phyloP scores from a whole-genome alignment of 2,113 vertebrate genomes.

The Phocoena phocoena region DNA sequence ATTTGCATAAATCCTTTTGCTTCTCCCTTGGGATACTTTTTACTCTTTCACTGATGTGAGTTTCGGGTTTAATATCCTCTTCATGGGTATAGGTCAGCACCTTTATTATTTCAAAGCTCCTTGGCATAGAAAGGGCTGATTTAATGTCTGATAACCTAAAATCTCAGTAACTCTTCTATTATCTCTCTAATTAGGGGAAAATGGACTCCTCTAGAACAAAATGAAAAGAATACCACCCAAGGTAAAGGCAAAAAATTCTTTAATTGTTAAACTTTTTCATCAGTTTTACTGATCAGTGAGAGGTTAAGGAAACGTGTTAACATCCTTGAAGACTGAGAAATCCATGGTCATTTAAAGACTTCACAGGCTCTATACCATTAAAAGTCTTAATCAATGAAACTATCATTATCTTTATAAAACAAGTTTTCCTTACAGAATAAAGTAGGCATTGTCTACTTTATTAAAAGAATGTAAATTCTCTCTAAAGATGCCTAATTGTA shows the following conservation, averaged over 20 bases:
- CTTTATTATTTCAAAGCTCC: not conserved
- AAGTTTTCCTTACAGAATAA: not conserved
- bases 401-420: not conserved
- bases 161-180: not conserved
- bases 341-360: not conserved
- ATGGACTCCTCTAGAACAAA: not conserved
- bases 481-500: not conserved
- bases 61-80: not conserved
- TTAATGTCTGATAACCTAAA: not conserved
- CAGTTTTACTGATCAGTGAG: not conserved
- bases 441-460: not conserved
- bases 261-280: not conserved
- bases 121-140: not conserved
- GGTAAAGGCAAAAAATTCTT: not conserved
- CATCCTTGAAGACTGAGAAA: not conserved
- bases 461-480: not conserved
- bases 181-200: not conserved
- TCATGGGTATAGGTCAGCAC: not conserved
- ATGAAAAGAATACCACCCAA: not conserved
- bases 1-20: not conserved
- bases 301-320: not conserved
- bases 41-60: not conserved
- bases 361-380: not conserved
- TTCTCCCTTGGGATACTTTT: not conserved
- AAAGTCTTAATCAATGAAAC: not conserved